Conservation (phyloP, 2,888 invertebrate genomes). For the Emmelina monodactyla region DNA sequence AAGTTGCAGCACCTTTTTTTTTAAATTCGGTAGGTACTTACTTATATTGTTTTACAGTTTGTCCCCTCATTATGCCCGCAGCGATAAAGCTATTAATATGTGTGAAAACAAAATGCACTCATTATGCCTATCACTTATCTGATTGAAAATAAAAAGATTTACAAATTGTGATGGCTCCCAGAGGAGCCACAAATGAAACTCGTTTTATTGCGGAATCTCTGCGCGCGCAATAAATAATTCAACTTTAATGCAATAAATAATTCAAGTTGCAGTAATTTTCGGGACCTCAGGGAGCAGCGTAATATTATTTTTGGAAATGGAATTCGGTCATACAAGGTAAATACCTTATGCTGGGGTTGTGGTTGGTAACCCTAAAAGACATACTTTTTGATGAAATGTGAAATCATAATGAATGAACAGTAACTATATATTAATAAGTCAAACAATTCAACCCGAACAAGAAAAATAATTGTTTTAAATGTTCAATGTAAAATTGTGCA, state of each 20-base stretch:
- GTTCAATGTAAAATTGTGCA: too few species aligned
- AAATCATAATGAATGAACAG: not conserved
- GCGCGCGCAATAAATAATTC: not conserved
- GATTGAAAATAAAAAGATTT: not conserved
- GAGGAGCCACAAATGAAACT: not conserved
- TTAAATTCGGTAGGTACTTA: too few species aligned
- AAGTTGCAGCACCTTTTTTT: too few species aligned
- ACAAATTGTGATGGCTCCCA: not conserved
- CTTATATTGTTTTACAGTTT: not conserved
- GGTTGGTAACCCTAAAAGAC: not conserved
- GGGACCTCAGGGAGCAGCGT: too few species aligned
- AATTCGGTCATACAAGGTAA: too few species aligned
- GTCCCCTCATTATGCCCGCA: not conserved
- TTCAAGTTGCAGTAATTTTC: too few species aligned
- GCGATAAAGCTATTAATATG: not conserved
- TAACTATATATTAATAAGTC: too few species aligned
- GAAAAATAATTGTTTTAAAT: too few species aligned
- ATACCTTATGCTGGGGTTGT: too few species aligned
- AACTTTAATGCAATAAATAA: not conserved
- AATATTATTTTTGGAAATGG: too few species aligned
- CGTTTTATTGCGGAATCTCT: not conserved
- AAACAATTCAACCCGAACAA: too few species aligned
- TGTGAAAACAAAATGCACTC: not conserved
- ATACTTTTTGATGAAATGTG: not conserved
- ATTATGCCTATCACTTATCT: not conserved